phyloP scores from a whole-genome alignment of 2,113 vertebrate genomes.

The Antigone vipio region DNA sequence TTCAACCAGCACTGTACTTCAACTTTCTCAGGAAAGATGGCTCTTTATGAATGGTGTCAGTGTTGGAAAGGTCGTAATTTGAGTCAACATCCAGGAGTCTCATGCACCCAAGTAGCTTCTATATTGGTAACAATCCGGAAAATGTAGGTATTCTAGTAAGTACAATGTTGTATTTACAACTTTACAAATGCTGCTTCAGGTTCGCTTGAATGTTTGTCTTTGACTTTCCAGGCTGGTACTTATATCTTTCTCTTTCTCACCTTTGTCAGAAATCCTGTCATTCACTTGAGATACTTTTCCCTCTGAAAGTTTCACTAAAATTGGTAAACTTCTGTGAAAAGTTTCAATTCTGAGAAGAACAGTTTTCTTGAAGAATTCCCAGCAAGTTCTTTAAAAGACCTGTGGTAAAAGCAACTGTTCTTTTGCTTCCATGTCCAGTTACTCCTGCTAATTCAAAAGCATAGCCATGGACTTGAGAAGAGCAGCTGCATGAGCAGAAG shows the following conservation, averaged over 20 bases:
- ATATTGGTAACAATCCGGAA: neutral
- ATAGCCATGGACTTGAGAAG: neutral
- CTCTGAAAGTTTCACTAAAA: neutral
- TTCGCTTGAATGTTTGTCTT: neutral
- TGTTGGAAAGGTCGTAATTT: neutral
- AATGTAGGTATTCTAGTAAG: neutral
- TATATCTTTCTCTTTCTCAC: neutral
- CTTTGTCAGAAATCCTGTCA: neutral
- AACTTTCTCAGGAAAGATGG: neutral
- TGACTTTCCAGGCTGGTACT: neutral
- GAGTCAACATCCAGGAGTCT: neutral
- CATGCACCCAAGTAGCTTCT: neutral
- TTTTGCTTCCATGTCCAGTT: neutral
- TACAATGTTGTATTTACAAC: neutral
- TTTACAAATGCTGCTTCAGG: neutral
- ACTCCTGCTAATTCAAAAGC: neutral
- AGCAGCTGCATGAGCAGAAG: neutral
- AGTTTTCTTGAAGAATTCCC: neutral
- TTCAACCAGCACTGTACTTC: neutral
- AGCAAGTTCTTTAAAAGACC: neutral
- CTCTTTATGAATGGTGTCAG: neutral
- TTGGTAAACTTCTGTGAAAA: neutral
- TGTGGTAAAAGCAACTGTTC: neutral
- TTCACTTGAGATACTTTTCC: neutral
- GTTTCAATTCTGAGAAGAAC: neutral